phyloP scores from a whole-genome alignment of 2,797 vertebrate genomes.

The Poecilia velifera region DNA sequence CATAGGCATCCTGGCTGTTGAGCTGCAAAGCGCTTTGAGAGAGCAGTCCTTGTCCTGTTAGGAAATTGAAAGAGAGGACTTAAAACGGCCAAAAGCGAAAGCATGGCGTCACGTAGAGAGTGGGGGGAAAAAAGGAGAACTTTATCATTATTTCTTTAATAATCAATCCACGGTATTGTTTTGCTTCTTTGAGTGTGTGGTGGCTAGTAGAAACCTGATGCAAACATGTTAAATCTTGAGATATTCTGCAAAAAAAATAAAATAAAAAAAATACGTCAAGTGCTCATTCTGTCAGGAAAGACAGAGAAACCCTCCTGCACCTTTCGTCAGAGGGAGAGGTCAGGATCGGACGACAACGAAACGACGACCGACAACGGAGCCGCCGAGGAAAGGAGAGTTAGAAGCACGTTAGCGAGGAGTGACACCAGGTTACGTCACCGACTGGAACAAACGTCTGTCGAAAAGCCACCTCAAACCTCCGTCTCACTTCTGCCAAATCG shows the following conservation, averaged over 20 bases:
- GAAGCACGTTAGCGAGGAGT: neutral
- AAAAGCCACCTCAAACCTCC: constrained; percentile 26
- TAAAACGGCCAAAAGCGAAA: neutral
- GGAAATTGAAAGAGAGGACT: neutral
- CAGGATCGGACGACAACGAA: neutral
- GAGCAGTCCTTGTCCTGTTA: constrained; percentile 92
- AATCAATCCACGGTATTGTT: neutral
- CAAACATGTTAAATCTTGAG: neutral
- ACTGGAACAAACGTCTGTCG: constrained; percentile 13
- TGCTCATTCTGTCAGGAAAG: neutral
- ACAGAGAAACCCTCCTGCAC: neutral
- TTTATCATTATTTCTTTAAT: neutral
- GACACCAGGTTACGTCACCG: neutral
- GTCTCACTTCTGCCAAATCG: constrained; percentile 21
- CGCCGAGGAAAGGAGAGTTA: neutral
- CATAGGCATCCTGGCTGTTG: constrained; percentile 96
- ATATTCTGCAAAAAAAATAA: neutral
- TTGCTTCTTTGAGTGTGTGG: neutral
- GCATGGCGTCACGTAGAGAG: neutral
- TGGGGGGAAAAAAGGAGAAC: too few species aligned
- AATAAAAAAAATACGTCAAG: too few species aligned
- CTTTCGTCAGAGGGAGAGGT: neutral
- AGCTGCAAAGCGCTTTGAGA: constrained; percentile 97
- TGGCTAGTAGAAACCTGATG: neutral
- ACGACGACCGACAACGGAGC: neutral